Evolutionary conservation across 1,140 invertebrate genomes (phyloP).

Genomic region (Ridgeia piscesae): DNA sequence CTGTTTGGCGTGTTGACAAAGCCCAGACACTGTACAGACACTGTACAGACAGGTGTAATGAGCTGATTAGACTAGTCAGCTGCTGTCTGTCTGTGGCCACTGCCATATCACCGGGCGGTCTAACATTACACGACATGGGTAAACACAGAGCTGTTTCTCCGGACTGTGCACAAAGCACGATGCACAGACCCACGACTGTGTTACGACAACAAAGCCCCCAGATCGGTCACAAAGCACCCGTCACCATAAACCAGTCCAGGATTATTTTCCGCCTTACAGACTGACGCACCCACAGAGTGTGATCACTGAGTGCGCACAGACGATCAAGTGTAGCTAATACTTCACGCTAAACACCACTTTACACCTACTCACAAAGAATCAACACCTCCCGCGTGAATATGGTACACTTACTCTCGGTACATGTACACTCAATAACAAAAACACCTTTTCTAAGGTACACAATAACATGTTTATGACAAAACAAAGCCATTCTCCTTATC

Average conservation of each 20-base stretch:
- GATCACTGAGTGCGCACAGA: not conserved
- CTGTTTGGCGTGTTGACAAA: not conserved
- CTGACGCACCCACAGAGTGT: not conserved
- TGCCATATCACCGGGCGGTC: not conserved
- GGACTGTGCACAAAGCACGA: not conserved
- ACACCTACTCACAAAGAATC: not conserved
- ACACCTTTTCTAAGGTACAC: not conserved
- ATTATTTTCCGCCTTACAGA: not conserved
- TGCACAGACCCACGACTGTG: not conserved
- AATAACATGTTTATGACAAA: not conserved
- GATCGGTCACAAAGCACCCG: not conserved
- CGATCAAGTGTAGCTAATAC: not conserved
- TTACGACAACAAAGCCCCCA: not conserved
- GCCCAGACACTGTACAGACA: not conserved
- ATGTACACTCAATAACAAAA: not conserved
- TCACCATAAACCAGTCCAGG: not conserved
- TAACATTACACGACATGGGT: not conserved
- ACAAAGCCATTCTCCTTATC: not conserved
- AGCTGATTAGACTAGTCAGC: not conserved
- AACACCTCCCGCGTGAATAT: not conserved
- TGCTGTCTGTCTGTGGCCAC: not conserved
- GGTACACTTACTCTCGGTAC: too few species aligned
- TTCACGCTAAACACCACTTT: not conserved
- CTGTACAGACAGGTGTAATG: not conserved
- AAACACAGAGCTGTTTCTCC: not conserved